Evolutionary conservation across 1,140 invertebrate genomes (phyloP).

Genomic region (Drosophila sp.): DNA sequence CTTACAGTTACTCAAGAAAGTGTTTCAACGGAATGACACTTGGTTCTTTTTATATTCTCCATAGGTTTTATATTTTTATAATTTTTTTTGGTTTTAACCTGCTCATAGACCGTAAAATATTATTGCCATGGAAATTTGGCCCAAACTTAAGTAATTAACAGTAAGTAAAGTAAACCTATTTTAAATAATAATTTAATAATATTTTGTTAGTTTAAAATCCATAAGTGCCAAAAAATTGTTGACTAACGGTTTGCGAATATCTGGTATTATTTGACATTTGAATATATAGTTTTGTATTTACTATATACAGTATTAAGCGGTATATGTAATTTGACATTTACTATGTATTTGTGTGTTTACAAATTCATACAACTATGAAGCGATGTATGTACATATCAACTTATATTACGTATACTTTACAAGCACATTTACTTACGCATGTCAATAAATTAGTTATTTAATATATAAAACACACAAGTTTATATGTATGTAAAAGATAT

Average conservation of each 20-base stretch:
- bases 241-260: neutral
- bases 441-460: slow-evolving; percentile 9
- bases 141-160: too few relatives aligned
- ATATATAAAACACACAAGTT: neutral
- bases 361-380: neutral
- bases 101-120: too few relatives aligned
- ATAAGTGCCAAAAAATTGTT: too few relatives aligned
- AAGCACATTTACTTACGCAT: slow-evolving; percentile 5
- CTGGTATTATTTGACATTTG: slow-evolving; percentile 5
- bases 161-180: too few relatives aligned
- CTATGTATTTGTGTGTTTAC: slow-evolving; percentile 5
- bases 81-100: too few relatives aligned
- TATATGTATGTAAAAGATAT: slow-evolving; percentile 1
- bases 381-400: neutral
- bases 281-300: neutral
- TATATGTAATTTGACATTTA: slow-evolving; percentile 9
- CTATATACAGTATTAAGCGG: slow-evolving; percentile 9
- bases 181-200: too few relatives aligned
- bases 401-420: slow-evolving; percentile 11
- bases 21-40: too few relatives aligned
- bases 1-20: neutral
- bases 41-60: too few relatives aligned
- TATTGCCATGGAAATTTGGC: too few relatives aligned
- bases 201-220: too few relatives aligned
- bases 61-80: too few relatives aligned